Evolutionary conservation across 2,113 vertebrate genomes (phyloP).

Genomic region (Pelodiscus sinensis): DNA sequence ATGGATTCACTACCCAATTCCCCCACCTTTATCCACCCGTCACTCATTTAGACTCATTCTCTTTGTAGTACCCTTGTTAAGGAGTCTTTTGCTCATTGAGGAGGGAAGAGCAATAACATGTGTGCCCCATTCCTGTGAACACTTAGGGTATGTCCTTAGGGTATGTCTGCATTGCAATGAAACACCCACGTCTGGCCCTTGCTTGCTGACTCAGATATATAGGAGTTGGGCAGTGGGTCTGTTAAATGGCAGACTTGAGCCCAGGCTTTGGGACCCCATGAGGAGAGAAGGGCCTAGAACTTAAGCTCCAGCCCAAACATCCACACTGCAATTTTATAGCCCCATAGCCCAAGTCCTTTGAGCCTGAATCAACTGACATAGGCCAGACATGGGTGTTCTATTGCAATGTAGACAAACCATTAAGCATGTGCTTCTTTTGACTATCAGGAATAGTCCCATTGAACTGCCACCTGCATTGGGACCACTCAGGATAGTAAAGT

Average conservation of each 20-base stretch:
- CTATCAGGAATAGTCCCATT: neutral
- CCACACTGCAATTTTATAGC: neutral
- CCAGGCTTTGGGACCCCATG: neutral
- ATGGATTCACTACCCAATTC: neutral
- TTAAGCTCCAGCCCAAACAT: neutral
- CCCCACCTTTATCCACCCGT: neutral
- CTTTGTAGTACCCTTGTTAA: neutral
- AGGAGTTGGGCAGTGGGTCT: neutral
- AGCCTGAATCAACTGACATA: neutral
- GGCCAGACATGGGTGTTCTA: neutral
- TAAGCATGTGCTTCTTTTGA: neutral
- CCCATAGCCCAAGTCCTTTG: neutral
- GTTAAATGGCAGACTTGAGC: neutral
- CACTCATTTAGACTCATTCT: neutral
- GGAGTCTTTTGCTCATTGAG: neutral
- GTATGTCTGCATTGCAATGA: neutral
- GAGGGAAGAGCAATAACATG: neutral
- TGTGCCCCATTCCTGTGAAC: neutral
- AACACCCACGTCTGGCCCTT: neutral
- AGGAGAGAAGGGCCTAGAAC: neutral
- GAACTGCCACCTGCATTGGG: neutral
- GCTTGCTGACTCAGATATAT: neutral
- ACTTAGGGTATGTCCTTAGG: fast-evolving
- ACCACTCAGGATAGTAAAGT: neutral
- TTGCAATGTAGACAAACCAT: neutral